Percentiles rank a stretch among this genome's conserved stretches.
These are phyloP conservation scores for Thaleichthys pacificus DNA, from an alignment of 2,797 vertebrate species.

Conservation along the genomic window DNA sequence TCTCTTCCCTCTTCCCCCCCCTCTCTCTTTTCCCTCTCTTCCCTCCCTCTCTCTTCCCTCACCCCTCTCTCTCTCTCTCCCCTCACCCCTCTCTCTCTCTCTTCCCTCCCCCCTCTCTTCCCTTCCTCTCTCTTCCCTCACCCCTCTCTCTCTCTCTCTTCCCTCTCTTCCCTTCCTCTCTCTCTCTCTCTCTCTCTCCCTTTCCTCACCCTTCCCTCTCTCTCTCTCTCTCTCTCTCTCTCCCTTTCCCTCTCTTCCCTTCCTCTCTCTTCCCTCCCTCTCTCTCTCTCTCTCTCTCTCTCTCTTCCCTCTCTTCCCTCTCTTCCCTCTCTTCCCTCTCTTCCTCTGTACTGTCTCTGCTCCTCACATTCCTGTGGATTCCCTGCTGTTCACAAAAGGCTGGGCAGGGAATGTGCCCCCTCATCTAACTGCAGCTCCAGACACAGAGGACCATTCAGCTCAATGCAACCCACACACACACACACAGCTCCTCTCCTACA, in stretches of 20 bases:
- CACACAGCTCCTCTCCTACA: not conserved
- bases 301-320: not conserved
- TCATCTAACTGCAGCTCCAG: constrained; percentile 25
- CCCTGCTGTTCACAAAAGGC: constrained; percentile 35
- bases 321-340: not conserved
- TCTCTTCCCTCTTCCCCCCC: constrained; percentile 1
- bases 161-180: not conserved
- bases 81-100: constrained; percentile 10
- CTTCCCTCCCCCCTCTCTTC: not conserved
- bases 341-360: too few relatives aligned
- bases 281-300: constrained; percentile 13
- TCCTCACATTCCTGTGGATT: constrained; percentile 44
- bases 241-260: not conserved
- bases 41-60: not conserved
- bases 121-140: not conserved
- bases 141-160: constrained; percentile 22
- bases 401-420: constrained; percentile 10
- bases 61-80: constrained; percentile 9
- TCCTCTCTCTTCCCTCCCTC: not conserved
- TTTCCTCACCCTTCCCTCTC: not conserved
- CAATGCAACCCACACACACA: constrained; percentile 6
- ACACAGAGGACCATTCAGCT: constrained; percentile 26
- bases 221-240: not conserved
- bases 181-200: too few relatives aligned
- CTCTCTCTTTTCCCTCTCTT: not conserved